Percentiles rank a stretch among this genome's conserved stretches.
Conservation (phyloP, 2,888 invertebrate genomes). For the Petrolisthes cinctipes region DNA sequence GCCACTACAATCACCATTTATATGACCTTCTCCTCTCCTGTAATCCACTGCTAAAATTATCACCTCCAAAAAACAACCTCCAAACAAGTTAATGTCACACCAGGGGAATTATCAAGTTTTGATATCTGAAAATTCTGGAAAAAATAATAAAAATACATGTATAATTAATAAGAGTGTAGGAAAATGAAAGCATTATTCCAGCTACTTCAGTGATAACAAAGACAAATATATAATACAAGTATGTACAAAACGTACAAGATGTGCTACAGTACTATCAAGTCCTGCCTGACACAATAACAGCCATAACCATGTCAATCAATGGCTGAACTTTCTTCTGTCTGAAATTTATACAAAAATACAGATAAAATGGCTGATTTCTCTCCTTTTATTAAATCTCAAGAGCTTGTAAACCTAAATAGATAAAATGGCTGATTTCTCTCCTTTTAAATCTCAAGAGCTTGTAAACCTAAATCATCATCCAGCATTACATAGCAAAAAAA, state of each 20-base stretch:
- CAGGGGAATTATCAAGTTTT: too few species aligned
- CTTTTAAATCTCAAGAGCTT: too few species aligned
- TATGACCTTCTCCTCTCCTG: too few species aligned
- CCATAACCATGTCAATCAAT: constrained; percentile 1
- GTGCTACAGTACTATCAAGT: constrained; percentile 8
- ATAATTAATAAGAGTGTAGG: not conserved
- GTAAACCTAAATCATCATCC: too few species aligned
- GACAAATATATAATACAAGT: constrained; percentile 31
- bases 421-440: not conserved
- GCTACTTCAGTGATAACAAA: constrained; percentile 9
- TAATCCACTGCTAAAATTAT: too few species aligned
- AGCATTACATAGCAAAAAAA: too few species aligned
- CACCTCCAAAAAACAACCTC: too few species aligned
- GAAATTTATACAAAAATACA: not conserved
- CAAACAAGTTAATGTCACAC: too few species aligned
- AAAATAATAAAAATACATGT: not conserved
- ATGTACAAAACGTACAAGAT: constrained; percentile 38
- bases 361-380: not conserved
- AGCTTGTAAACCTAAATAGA: not conserved
- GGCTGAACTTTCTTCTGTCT: not conserved
- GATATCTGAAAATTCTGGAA: too few species aligned
- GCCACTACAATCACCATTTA: too few species aligned
- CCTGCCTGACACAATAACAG: not conserved
- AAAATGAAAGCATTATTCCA: not conserved
- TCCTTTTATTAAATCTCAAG: too few species aligned